Evolutionary conservation across 2,113 vertebrate species (phyloP), one percentile per base, ranked within the genome.

Genomic region (Cololabis saira): DNA sequence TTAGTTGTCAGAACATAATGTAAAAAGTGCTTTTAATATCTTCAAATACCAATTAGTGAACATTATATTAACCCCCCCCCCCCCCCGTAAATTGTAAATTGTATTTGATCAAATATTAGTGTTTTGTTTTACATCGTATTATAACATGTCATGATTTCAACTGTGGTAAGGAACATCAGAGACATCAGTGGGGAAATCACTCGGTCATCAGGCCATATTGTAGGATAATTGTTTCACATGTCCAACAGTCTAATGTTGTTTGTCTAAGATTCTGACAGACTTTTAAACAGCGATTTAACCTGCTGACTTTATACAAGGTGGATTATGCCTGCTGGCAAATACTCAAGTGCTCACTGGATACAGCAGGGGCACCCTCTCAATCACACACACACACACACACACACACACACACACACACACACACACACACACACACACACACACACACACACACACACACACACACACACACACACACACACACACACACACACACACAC

Each of bases 251-350:
- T 12, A 44, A 60, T 70, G 40, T 17, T 51, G 15, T 74, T 52
- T 54, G 30, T 67, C 43, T 18, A 27, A 22, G 24, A 73, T 55
- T 71, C 60, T 19, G 72, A 56, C 51, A 66, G 41, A 55, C 42
- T 85, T 55, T 70, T 59, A 65, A 63, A 19, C 42, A 12, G 40
- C 60, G 64, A 52, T 57, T 65, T 65, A 83, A 77, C 67, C 73
- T 87, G 85, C 76, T 74, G 83, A 78, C 68, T 72, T 71, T 65
- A 83, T 77, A 77, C 75, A 83, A 80, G 84, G 80, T 72, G 85
- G 83, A 82, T 80, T 80, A 82, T 58, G 67, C 61, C 82, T 81
- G 64, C 72, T 86, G 81, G 81, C 76, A 65, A 69, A 69, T 60
- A 64, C 74, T 85, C 73, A 87, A 78, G 66, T 68, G 45, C 75